A percentile compares a stretch with the other conserved stretches of the same genome.
Conservation (phyloP, 1,140 invertebrate genomes). For the Sweltsa coloradensis region DNA sequence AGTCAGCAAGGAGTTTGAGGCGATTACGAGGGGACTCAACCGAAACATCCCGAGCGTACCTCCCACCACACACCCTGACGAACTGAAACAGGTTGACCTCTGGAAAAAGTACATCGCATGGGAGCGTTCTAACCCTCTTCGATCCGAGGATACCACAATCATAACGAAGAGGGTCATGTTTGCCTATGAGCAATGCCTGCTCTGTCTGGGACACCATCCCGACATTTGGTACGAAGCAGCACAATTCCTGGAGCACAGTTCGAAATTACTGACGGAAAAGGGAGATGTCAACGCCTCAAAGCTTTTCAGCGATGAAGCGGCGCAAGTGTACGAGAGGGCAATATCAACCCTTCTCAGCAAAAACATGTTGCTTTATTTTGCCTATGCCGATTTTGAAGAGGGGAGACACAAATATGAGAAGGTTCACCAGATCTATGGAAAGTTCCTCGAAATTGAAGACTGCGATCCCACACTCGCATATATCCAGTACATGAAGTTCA, state of each 20-base stretch:
- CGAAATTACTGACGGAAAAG: conserved; percentile 85
- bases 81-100: conserved; percentile 92
- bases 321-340: conserved; percentile 86
- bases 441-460: conserved; percentile 75
- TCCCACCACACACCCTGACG: conserved; percentile 80
- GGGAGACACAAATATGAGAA: conserved; percentile 92
- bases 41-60: conserved; percentile 88
- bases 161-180: conserved; percentile 94
- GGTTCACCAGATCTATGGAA: conserved; percentile 93
- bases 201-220: conserved; percentile 94
- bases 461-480: conserved; percentile 93
- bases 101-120: conserved; percentile 99
- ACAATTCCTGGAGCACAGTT: conserved; percentile 87
- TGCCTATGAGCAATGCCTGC: conserved; percentile 93
- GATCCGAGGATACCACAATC: conserved; percentile 87
- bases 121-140: conserved; percentile 92
- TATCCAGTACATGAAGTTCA: conserved; percentile 99
- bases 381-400: conserved; percentile 98
- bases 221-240: conserved; percentile 99
- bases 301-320: conserved; percentile 85
- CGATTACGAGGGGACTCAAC: conserved; percentile 87
- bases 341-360: conserved; percentile 77
- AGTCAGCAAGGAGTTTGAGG: conserved; percentile 95
- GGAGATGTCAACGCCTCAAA: conserved; percentile 88
- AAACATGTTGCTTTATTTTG: conserved; percentile 92